Base-by-base conservation (phyloP, 2,797 vertebrate genomes). In the Oryzias sinensis region DNA sequence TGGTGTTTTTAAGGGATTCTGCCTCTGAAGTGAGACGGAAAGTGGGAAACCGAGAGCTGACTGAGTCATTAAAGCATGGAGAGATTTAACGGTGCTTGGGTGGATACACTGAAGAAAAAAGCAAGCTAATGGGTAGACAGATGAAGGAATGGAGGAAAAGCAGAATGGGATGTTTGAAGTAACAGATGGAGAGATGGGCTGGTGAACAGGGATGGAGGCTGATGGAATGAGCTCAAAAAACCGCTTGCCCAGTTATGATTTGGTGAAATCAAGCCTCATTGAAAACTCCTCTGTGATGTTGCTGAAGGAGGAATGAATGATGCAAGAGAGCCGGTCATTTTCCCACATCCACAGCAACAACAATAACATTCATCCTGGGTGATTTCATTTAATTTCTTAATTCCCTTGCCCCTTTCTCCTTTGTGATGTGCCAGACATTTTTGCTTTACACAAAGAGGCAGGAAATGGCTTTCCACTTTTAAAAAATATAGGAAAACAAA, bases 341-440 rank as follows among this genome's bases (percentile, higher is more conserved):
- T 81, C 80, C 83, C 75, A 85, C 82, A 87, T 84, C 80, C 84
- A 84, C 81, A 76, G 79, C 80, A 86, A 84, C 84, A 85, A 87
- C 78, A 86, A 83, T 79, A 81, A 88, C 71, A 78, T 79, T 79
- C 79, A 81, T 80, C 70, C 72, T 70, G 83, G 83, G 80, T 87
- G 87, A 87, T 84, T 88, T 89, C 80, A 82, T 77, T 72, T 83
- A 81, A 89, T 90, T 86, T 87, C 82, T 85, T 70, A 82, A 79
- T 84, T 87, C 85, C 83, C 84, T 16, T 65, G 81, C 63, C 62
- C n/a, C 69, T 69, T 55, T 77, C 54, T 80, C 58, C 74, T 88
- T 88, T 86, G 79, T 86, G 79, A 84, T 76, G 79, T 80, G 86
- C 87, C 89, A 90, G 84, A 90, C 79, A 44, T 77, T 79, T 81